A percentile compares a stretch with the other conserved stretches of the same genome.
phyloP scores from a whole-genome alignment of 1,140 invertebrate genomes.

The Leptopilina boulardi region DNA sequence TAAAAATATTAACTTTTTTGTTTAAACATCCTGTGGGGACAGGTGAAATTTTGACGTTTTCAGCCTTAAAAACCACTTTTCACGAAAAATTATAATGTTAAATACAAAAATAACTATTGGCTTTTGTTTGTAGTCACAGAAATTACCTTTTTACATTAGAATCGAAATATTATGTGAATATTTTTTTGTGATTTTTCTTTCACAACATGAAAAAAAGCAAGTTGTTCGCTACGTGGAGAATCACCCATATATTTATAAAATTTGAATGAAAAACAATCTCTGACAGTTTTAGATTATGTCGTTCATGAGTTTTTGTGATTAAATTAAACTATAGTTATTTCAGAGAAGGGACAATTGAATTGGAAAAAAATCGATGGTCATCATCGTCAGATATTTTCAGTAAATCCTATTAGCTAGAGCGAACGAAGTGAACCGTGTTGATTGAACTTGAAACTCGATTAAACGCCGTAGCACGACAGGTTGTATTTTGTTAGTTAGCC shows the following conservation, averaged over 20 bases:
- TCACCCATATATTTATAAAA: neutral
- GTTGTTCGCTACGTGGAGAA: neutral
- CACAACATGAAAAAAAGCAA: too few species aligned
- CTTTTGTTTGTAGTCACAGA: too few species aligned
- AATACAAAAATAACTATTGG: too few species aligned
- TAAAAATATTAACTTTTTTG: too few species aligned
- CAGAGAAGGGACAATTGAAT: slow-evolving; percentile 3
- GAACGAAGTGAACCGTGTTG: slow-evolving; percentile 16
- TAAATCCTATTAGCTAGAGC: slow-evolving; percentile 7
- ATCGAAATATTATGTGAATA: too few species aligned
- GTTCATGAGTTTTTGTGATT: neutral
- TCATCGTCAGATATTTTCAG: slow-evolving; percentile 14
- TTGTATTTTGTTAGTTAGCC: slow-evolving; percentile 20
- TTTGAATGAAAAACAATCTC: neutral
- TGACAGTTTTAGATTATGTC: neutral
- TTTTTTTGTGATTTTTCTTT: too few species aligned
- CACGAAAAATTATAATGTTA: too few species aligned
- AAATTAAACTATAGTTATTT: neutral
- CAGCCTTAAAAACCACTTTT: too few species aligned
- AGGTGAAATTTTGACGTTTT: too few species aligned
- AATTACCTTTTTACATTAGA: too few species aligned
- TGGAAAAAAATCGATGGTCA: slow-evolving; percentile 24
- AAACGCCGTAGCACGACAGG: slow-evolving; percentile 16
- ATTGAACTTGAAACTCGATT: slow-evolving; percentile 30
- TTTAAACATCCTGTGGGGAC: too few species aligned